Conservation (phyloP, 2,888 invertebrate species). For the Drosophila parthenogenetica region DNA sequence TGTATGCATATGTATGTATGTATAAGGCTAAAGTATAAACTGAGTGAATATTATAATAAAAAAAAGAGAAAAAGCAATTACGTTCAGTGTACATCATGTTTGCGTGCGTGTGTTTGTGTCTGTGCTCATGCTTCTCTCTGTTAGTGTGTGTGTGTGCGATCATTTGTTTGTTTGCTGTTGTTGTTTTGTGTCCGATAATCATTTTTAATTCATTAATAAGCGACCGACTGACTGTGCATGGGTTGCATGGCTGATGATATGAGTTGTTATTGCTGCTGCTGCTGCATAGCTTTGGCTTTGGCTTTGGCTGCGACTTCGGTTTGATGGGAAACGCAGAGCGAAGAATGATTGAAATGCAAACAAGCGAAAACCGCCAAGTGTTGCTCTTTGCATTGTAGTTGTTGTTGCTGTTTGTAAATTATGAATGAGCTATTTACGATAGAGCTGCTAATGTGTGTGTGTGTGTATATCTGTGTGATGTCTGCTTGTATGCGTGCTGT, state of each 20-base stretch:
- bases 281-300: constrained; percentile 19
- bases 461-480: constrained; percentile 6
- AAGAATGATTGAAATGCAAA: constrained; percentile 67
- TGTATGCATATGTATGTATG: no score
- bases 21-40: no score
- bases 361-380: constrained; percentile 59
- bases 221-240: constrained; percentile 50
- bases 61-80: no score
- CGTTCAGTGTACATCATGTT: constrained; percentile 52
- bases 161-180: constrained; percentile 55
- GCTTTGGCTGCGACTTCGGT: background rate
- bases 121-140: constrained; percentile 19
- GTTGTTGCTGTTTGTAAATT: constrained; percentile 36
- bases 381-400: constrained; percentile 20
- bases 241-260: constrained; percentile 53
- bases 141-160: constrained; percentile 23
- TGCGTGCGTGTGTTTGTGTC: constrained; percentile 12
- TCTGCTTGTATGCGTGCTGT: background rate
- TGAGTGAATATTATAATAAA: no score
- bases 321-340: constrained; percentile 22
- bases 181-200: constrained; percentile 65
- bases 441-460: constrained; percentile 13
- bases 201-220: constrained; percentile 77
- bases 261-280: constrained; percentile 27
- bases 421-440: constrained; percentile 63